Conservation (phyloP, 2,797 vertebrate species). For the Sparidentex hasta region DNA sequence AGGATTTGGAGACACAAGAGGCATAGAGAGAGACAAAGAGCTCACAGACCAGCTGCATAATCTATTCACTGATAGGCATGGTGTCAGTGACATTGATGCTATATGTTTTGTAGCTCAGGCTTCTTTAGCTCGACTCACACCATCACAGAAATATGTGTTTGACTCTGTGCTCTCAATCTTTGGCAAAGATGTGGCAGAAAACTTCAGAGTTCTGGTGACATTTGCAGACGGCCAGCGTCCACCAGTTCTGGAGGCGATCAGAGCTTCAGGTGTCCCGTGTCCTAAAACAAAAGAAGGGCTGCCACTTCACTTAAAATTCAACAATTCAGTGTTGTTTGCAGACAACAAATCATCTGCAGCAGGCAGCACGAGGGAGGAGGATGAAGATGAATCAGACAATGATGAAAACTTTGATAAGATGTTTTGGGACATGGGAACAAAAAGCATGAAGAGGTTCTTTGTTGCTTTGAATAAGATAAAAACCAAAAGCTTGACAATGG, state of each 20-base stretch:
- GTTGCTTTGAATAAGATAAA: no score
- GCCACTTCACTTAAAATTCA: slow-evolving; percentile 69
- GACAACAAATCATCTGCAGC: background rate
- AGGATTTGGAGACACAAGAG: slow-evolving; percentile 26
- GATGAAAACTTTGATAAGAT: slow-evolving; percentile 47
- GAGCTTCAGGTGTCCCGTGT: slow-evolving; percentile 50
- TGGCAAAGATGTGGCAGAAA: slow-evolving; percentile 20
- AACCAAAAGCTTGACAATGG: no score
- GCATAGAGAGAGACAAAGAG: background rate
- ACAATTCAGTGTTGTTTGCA: slow-evolving; percentile 64
- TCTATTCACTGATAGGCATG: background rate
- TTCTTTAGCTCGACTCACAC: slow-evolving; percentile 16
- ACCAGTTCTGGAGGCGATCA: slow-evolving; percentile 35
- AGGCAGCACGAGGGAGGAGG: rapidly evolving
- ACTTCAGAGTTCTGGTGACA: slow-evolving; percentile 32
- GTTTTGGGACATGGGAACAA: slow-evolving; percentile 60
- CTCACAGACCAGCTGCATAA: slow-evolving; percentile 17
- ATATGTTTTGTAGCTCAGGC: slow-evolving; percentile 37
- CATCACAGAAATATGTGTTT: slow-evolving; percentile 1
- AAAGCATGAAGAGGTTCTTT: background rate
- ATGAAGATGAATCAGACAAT: no score
- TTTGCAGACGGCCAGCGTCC: slow-evolving; percentile 5
- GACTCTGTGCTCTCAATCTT: slow-evolving; percentile 26
- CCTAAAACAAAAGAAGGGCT: slow-evolving; percentile 12
- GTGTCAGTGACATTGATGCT: slow-evolving; percentile 20